phyloP scores from a whole-genome alignment of 1,140 invertebrate genomes.

The Campoletis sonorensis region DNA sequence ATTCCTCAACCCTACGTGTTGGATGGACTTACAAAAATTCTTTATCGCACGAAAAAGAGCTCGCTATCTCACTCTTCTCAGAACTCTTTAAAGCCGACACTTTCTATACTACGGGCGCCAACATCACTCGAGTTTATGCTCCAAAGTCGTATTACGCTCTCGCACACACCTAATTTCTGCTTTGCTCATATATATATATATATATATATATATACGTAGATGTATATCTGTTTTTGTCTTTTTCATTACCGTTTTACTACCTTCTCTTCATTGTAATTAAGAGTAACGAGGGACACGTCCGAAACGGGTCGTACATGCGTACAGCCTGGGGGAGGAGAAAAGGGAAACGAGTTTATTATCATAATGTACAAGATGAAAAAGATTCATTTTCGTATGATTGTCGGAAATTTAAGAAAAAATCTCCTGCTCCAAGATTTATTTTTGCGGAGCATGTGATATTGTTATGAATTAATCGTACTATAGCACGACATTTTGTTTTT shows the following conservation, averaged over 20 bases:
- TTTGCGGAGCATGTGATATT: no score
- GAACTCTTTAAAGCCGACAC: constrained; percentile 1
- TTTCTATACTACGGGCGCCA: not conserved
- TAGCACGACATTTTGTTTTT: no score
- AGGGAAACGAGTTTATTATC: not conserved
- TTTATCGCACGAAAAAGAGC: constrained; percentile 11
- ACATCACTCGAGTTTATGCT: constrained; percentile 11
- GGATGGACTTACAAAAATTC: not conserved
- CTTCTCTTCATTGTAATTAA: constrained; percentile 12
- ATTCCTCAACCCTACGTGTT: constrained; percentile 16
- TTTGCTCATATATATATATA: not conserved
- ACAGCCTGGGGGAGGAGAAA: not conserved
- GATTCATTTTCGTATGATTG: not conserved
- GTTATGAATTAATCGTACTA: no score
- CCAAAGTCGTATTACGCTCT: not conserved
- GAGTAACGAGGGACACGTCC: not conserved
- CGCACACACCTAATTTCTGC: not conserved
- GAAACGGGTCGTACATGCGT: not conserved
- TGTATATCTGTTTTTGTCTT: not conserved
- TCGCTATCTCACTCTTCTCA: not conserved
- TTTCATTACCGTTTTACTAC: not conserved
- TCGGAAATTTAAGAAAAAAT: no score
- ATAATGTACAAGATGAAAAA: constrained; percentile 2
- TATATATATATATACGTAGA: not conserved
- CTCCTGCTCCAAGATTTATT: no score